Percentiles rank a stretch among this genome's conserved stretches.
phyloP scores from a whole-genome alignment of 92 coral and sea anemone species.

The Epizoanthus rinbou region DNA sequence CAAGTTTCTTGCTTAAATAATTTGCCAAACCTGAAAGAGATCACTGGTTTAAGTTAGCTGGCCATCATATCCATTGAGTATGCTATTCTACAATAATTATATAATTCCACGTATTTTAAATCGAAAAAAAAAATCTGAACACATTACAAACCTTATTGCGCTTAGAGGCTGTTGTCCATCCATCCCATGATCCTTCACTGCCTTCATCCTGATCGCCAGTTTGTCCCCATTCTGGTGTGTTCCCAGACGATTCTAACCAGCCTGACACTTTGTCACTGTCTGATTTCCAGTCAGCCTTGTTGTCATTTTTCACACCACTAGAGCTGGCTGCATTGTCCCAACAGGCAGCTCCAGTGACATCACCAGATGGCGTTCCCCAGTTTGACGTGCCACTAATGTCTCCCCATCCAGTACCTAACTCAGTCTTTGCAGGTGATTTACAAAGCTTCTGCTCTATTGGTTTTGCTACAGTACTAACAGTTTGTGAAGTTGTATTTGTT shows the following conservation, averaged over 20 bases:
- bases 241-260: slow-evolving; percentile 76
- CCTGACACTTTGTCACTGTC: slow-evolving; percentile 76
- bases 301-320: slow-evolving; percentile 47
- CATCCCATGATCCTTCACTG: slow-evolving; percentile 80
- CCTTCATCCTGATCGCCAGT: slow-evolving; percentile 70
- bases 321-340: slow-evolving; percentile 77
- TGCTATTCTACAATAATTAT: too few relatives aligned
- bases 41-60: too few relatives aligned
- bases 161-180: slow-evolving; percentile 95
- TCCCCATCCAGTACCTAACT: slow-evolving; percentile 87
- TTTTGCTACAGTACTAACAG: slow-evolving; percentile 13
- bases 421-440: slow-evolving; percentile 44
- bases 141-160: slow-evolving; percentile 89
- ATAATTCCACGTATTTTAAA: too few relatives aligned
- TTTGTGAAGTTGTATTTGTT: slow-evolving; percentile 18
- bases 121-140: too few relatives aligned
- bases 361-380: slow-evolving; percentile 64
- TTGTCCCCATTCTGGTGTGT: slow-evolving; percentile 64
- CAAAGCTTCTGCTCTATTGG: slow-evolving; percentile 8
- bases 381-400: slow-evolving; percentile 57
- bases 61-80: too few relatives aligned
- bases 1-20: too few relatives aligned
- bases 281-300: slow-evolving; percentile 54
- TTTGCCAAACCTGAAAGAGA: too few relatives aligned
- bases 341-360: slow-evolving; percentile 84